Evolutionary conservation across 2,797 vertebrate genomes (phyloP).

Genomic region (Vireo griseus): DNA sequence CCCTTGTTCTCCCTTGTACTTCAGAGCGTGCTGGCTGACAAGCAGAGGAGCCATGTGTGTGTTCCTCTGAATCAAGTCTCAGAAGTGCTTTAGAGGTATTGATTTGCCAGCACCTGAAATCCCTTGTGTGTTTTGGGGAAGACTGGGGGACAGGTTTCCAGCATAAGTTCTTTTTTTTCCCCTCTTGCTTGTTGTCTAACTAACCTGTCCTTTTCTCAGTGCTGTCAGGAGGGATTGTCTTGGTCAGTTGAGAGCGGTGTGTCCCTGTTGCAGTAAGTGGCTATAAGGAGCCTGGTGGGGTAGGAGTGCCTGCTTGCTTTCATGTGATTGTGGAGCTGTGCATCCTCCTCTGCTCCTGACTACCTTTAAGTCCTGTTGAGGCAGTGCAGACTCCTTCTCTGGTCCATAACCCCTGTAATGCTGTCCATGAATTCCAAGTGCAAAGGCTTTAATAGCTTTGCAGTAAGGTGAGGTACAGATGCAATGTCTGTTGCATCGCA

Average conservation of each 20-base stretch:
- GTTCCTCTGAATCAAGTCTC: background rate
- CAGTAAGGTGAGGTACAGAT: background rate
- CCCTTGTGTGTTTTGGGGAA: background rate
- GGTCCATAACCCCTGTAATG: background rate
- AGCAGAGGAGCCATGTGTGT: rapidly evolving
- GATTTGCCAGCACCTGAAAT: background rate
- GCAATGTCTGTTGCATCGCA: constrained; percentile 48
- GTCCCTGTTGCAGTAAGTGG: background rate
- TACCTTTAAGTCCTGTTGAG: background rate
- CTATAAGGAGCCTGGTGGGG: background rate
- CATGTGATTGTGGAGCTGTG: rapidly evolving
- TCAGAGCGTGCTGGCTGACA: background rate
- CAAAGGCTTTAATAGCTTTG: constrained; percentile 43
- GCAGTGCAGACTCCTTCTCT: background rate
- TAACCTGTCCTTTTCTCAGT: background rate
- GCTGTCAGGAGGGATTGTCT: background rate
- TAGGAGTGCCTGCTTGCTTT: background rate
- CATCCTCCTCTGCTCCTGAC: background rate
- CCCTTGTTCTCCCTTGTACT: background rate
- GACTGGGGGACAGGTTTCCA: background rate
- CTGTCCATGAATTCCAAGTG: background rate
- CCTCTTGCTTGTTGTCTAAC: background rate
- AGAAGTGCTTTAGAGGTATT: background rate
- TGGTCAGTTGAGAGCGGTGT: rapidly evolving
- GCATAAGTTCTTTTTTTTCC: background rate